Conservation (phyloP, 2,888 invertebrate genomes). For the Oxycera nigricornis region DNA sequence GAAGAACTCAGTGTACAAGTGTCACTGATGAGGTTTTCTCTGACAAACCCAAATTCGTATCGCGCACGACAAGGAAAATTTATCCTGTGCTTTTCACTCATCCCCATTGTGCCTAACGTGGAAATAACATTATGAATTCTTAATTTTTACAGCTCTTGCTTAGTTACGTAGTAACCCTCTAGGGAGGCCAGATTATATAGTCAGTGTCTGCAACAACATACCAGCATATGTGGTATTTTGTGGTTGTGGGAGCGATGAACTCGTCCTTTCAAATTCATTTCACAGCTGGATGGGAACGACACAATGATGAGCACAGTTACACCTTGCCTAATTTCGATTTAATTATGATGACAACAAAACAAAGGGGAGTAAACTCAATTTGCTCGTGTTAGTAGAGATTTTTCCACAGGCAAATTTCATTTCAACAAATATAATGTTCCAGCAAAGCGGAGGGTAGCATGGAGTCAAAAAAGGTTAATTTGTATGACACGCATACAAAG, state of each 20-base stretch:
- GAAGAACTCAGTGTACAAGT: neutral
- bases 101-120: slow-evolving; percentile 4
- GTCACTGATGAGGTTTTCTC: neutral
- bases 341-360: slow-evolving; percentile 31
- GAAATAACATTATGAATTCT: slow-evolving; percentile 44
- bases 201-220: neutral
- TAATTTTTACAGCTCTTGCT: slow-evolving; percentile 44
- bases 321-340: slow-evolving; percentile 36
- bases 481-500: too few relatives aligned
- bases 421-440: too few relatives aligned
- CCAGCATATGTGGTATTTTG: neutral
- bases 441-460: too few relatives aligned
- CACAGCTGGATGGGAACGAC: neutral
- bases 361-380: too few relatives aligned
- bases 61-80: neutral
- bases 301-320: neutral
- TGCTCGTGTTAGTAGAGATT: too few relatives aligned
- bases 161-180: slow-evolving; percentile 8
- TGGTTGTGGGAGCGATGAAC: neutral
- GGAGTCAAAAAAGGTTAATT: too few relatives aligned
- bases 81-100: neutral
- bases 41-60: neutral
- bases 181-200: neutral
- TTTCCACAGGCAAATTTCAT: too few relatives aligned
- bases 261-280: neutral